phyloP scores from a whole-genome alignment of 2,113 vertebrate genomes.

The Furnarius figulus region DNA sequence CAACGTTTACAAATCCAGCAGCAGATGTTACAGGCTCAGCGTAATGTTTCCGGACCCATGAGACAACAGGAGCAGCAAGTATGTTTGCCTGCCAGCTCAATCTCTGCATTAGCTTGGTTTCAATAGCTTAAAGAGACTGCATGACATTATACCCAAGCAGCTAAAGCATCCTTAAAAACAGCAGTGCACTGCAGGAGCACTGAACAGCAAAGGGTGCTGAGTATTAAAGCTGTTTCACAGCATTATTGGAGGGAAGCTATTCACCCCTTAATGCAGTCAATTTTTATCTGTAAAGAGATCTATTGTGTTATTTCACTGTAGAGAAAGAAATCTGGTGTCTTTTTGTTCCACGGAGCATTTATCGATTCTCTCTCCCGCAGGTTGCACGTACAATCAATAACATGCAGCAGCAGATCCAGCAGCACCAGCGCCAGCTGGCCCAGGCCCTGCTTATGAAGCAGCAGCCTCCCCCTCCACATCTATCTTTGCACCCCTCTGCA shows the following conservation, averaged over 20 bases:
- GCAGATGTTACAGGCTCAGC: constrained; percentile 99
- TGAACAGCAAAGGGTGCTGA: not conserved
- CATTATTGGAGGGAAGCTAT: not conserved
- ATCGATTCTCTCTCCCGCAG: constrained; percentile 62
- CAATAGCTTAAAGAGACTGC: not conserved
- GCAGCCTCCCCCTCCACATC: constrained; percentile 89
- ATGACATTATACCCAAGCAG: not conserved
- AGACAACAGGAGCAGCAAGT: constrained; percentile 99
- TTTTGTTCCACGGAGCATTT: not conserved
- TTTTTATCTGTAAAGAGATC: not conserved
- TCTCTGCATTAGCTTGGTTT: not conserved
- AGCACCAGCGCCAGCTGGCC: constrained; percentile 99
- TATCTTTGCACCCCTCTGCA: constrained; percentile 89
- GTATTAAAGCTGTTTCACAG: not conserved
- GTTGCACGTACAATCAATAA: constrained; percentile 99
- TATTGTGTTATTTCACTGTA: not conserved
- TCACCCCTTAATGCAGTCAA: not conserved
- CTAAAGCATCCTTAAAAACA: not conserved
- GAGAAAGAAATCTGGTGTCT: not conserved
- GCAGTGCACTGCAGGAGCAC: not conserved
- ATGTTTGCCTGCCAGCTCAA: constrained; percentile 49
- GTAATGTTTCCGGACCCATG: constrained; percentile 97
- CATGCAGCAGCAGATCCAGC: constrained; percentile 99
- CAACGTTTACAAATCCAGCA: constrained; percentile 99
- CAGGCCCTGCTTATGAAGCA: constrained; percentile 98